Evolutionary conservation across 2,797 vertebrate genomes (phyloP).

Genomic region (Scarus forsteni): DNA sequence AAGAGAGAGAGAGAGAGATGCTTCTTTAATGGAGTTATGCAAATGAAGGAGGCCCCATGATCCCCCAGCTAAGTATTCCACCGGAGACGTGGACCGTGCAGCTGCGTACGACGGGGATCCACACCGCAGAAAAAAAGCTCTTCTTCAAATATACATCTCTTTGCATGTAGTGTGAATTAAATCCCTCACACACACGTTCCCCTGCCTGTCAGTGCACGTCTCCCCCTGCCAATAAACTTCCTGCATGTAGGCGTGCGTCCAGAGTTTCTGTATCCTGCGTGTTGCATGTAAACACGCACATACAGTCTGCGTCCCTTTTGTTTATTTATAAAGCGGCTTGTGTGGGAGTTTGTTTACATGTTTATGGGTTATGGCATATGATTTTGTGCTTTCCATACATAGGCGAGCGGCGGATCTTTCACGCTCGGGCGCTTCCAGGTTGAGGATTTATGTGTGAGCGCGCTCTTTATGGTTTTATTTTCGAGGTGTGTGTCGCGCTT

Average conservation of each 20-base stretch:
- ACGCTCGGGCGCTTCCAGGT: conserved; percentile 51
- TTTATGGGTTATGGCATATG: conserved; percentile 55
- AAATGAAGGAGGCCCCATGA: conserved; percentile 74
- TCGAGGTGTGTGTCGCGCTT: conserved; percentile 42
- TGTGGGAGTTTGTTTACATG: conserved; percentile 72
- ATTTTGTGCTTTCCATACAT: conserved; percentile 37
- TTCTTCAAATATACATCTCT: conserved; percentile 41
- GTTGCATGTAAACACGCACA: conserved; percentile 18
- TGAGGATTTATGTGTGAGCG: conserved; percentile 57
- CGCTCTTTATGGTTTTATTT: conserved; percentile 54
- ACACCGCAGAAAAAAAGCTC: conserved; percentile 34
- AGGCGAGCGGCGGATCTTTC: conserved; percentile 6
- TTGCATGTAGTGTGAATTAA: conserved; percentile 59
- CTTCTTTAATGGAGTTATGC: conserved; percentile 82
- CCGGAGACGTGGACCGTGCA: conserved; percentile 68
- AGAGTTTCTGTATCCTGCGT: conserved; percentile 20
- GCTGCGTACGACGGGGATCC: conserved; percentile 60
- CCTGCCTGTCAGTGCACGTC: conserved; percentile 24
- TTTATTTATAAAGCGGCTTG: conserved; percentile 42
- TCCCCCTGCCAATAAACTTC: conserved; percentile 51
- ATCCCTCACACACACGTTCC: conserved; percentile 36
- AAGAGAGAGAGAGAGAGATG: conserved; percentile 57
- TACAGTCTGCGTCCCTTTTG: conserved; percentile 21
- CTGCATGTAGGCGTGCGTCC: conserved; percentile 27
- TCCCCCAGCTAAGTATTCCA: conserved; percentile 73